Percentiles rank a stretch among this genome's conserved stretches.
Conservation (phyloP, 2,888 invertebrate genomes). For the Suillia variegata region DNA sequence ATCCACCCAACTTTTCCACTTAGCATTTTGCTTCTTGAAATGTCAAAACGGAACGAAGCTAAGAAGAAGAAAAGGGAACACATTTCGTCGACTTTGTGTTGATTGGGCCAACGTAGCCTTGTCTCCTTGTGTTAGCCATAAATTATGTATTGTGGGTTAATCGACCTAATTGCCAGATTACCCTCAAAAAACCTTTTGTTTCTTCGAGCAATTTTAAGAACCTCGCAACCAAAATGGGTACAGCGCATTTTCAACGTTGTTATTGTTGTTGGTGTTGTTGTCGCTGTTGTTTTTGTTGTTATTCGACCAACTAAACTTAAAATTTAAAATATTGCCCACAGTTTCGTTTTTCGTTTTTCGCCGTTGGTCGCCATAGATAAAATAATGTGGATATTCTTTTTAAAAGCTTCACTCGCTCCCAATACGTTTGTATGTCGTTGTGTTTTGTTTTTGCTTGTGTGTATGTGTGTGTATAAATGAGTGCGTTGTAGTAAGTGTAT, state of each 20-base stretch:
- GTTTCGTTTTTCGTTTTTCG: too few relatives aligned
- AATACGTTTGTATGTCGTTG: background rate
- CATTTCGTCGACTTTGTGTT: background rate
- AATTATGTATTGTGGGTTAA: constrained; percentile 19
- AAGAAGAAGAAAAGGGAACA: background rate
- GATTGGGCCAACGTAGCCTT: background rate
- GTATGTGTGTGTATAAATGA: background rate
- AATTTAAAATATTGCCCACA: too few relatives aligned
- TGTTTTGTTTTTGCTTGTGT: background rate
- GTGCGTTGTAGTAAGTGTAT: constrained; percentile 4
- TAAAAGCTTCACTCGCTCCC: too few relatives aligned
- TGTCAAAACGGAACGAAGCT: background rate
- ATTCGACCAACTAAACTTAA: too few relatives aligned
- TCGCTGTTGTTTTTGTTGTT: too few relatives aligned
- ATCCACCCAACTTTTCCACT: background rate
- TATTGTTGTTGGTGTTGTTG: too few relatives aligned
- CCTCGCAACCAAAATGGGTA: background rate
- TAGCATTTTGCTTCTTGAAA: background rate
- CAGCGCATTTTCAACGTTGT: too few relatives aligned
- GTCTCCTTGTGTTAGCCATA: background rate
- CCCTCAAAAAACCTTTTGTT: constrained; percentile 13
- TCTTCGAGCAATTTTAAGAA: too few relatives aligned
- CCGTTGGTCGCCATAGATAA: too few relatives aligned
- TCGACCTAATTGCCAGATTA: constrained; percentile 23
- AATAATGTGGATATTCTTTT: too few relatives aligned